Base-by-base conservation (phyloP, 1,140 invertebrate species). In the Orius insidiosus region DNA sequence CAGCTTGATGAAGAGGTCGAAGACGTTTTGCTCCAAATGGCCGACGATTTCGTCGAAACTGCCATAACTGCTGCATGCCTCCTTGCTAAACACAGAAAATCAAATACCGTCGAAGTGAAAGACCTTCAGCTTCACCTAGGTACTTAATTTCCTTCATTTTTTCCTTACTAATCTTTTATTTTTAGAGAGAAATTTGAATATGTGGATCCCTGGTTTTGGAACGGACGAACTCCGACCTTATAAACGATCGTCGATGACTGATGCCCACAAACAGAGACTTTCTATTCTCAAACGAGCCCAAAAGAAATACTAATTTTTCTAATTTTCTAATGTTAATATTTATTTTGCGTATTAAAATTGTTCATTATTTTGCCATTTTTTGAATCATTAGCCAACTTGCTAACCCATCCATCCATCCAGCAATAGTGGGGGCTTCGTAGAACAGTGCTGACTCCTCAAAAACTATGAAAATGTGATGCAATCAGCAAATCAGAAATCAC, bases 1-100 rank as follows among this genome's bases (percentile, higher is more conserved):
- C 92, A 95, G 60, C 60, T 97, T 38, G 93, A 98, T 65, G 93
- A 98, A 60, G 93, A 97, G 63, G 92, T 96, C 0, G 93, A 97
- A 66, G 92, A 97, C 60, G 69, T 93, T 53, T 60, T 98, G 3
- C 64, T 97, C 42, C 80, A 85, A n/a, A 74, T 97, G 54, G 89
- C 90, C 5, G 92, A 98, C 71, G 89, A 95, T 57, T 97, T 96
- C 66, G 88, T 97, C 18, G 89, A 97, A 60, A 83, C 83, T 52
- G 79, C 86, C 6, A 77, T 96, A 0, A 85, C 80, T 60, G 75
- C 86, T 7, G 80, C 92, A 1, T 92, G 89, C 63, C 64, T 80
- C 13, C 68, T 96, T 19, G 90, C 93, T 3, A 94, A 94, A 65
- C 90, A 97, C 66, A 68, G 93, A 46, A 87, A 90, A 63, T 78